Base-by-base conservation (phyloP, 2,113 vertebrate genomes). In the Rhinoptilus africanus region DNA sequence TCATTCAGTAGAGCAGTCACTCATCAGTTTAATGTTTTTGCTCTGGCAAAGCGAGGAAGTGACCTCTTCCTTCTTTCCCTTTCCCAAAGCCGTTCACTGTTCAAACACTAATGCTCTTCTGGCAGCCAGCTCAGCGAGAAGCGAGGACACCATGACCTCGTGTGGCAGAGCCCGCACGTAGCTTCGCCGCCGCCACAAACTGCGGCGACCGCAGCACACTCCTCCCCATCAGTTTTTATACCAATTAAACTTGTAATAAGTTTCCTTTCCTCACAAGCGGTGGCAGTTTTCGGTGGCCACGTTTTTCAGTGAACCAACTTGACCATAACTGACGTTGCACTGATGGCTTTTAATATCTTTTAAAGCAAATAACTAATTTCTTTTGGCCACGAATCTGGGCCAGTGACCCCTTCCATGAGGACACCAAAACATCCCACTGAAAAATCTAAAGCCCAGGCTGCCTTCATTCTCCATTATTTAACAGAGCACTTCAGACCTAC, bases 131-230 rank as follows among this genome's bases (percentile, higher is more conserved):
- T 50, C 43, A 39, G 35, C 1, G 53, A 93, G 54, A 54, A 9
- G 56, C 3, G n/a, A 77, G 89, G 47, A 39, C 59, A 64, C 23
- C 9, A 92, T 88, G 96, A 97, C 97, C 96, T 93, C 97, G 9
- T 72, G 93, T 90, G 97, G 97, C 94, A 93, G 95, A 75, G 2
- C 20, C 43, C 3, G n/a, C 48, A 39, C 37, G 48, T 8, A 87
- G 73, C 32, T 23, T 32, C 6, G 1, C 21, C 27, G 0, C 3
- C 5, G 8, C 43, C 51, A 14, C 26, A 2, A 14, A 2, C 41
- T 13, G 20, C 47, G 10, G 19, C 22, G 15, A 64, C 59, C 7
- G 32, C 39, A 27, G 51, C 13, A 14, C 14, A 3, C 16, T 2
- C 86, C 86, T 41, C 30, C 13, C 37, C 67, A 71, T 8, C 82